Evolutionary conservation across 2,888 invertebrate species (phyloP), one percentile per base, ranked within the genome.

Genomic region (Drosophila percnosoma): DNA sequence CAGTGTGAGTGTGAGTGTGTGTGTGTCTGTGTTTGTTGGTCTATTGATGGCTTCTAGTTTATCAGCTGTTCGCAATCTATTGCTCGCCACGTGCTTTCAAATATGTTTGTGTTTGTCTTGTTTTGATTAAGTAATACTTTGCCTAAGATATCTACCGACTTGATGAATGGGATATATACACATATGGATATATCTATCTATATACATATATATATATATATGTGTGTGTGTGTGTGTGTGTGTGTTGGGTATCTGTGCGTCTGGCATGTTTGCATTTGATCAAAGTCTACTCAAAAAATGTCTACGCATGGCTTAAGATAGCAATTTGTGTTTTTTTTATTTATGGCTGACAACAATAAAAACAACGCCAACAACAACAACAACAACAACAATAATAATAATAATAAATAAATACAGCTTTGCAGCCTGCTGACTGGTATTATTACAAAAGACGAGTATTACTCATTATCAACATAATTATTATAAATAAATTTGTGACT

Each of bases 381-480:
- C 24, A 10, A 36, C 40, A 21, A 21, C 4, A 38, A 27, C 1
- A 31, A n/a, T 3, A 13, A 31, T 4, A 21, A 59, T 10, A 18
- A 52, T 31, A 11, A 29, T 33, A 18, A 38, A 8, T 33, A 15
- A 36, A 53, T 24, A 59, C 42, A 34, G 31, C 62, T 36, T 34
- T 15, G n/a, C 34, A 10, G 31, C 11, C 42, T 29, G 29, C 5
- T 15, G 21, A 10, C 31, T 38, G 29, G 31, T 33, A 49, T 38
- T 36, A 29, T 52, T 61, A 61, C 63, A 68, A 59, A 71, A 77
- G 59, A 29, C 64, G 57, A 34, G 58, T 53, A 51, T 77, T 77
- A 78, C 68, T 78, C 78, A 77, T 77, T 68, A 78, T 78, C 73
- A 78, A 65, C 64, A 65, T 72, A 59, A 68, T 73, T 76, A 72